Base-by-base conservation (phyloP, 2,797 vertebrate genomes). In the Anabacerthia variegaticeps region DNA sequence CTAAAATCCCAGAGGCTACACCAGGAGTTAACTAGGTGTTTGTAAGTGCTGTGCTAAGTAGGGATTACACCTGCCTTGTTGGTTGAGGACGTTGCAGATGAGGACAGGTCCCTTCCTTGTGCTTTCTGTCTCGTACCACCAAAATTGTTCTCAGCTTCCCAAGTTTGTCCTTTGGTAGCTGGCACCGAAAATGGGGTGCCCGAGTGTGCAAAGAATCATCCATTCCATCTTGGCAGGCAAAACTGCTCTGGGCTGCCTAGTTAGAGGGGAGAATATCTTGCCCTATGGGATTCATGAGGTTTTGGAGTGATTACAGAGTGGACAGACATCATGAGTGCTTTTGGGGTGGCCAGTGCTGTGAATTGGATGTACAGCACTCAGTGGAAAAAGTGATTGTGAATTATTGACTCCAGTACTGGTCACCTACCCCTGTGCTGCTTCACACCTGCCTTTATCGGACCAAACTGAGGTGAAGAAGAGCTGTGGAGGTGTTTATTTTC, bases 1-100 rank as follows among this genome's bases (percentile, higher is more conserved):
- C 58, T 65, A 28, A 41, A 81, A 65, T 56, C 66, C 46, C 3
- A 0, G 0, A 0, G 56, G 62, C 67, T 52, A 1, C 44, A 32
- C 2, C 3, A 41, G 52, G 41, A 84, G 10, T 27, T 46, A 36
- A 21, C 9, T 4, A 9, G 9, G 16, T 23, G 41, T 67, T 43
- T 78, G 1, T 49, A 18, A 49, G 37, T 20, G 56, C 63, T 39
- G 32, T n/a, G 48, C 10, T 32, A 28, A 69, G 4, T 6, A 34
- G 13, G 20, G 66, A 9, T 41, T 18, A 18, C 24, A 11, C 48
- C 61, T 41, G 7, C 36, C 41, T 20, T 48, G 26, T 14, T 54
- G 65, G 26, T 36, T 82, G 32, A 39, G 52, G 26, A 6, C 4
- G 5, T 49, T 82, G 34, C 63, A 34, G 2, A 15, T 1, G 14